Evolutionary conservation across 2,888 invertebrate genomes (phyloP), one percentile per base, ranked within the genome.

Genomic region (Calameuta filiformis): DNA sequence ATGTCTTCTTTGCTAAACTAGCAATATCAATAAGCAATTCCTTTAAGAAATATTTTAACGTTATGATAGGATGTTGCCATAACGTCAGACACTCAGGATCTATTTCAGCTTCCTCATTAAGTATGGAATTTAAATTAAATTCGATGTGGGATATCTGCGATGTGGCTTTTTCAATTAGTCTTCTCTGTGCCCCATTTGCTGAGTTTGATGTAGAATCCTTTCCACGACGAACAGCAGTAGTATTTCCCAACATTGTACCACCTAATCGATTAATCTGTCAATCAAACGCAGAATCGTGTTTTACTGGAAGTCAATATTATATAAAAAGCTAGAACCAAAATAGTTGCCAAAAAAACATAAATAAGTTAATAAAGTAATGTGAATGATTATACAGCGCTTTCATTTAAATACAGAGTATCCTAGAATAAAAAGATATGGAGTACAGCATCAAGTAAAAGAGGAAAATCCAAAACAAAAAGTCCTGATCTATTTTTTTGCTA

Each of bases 51-150:
- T 90, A 91, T 83, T 88, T 89, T 74, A 91, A 83, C 35, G 91
- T 91, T 73, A 85, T 89, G 68, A 91, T 84, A 79, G 91, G 91
- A 87, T 90, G 90, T 76, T 89, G 86, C 91, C 91, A 91, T 71
- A 91, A 80, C 31, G 91, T 90, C 76, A 91, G 85, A 78, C 86
- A 85, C 77, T 91, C 91, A 35, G 89, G 81, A 82, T 91, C 90
- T 82, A 90, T 83, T 75, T 84, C 81, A 71, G 75, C 78, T 75
- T 85, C 83, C 35, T 79, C 82, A 68, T 78, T 73, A 34, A 30
- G 71, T 30, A 56, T 76, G 73, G 78, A 78, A 74, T 75, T 73
- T 31, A 30, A 40, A 34, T 71, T 34, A 0, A 73, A 73, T 76
- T 75, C 73, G 15, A 15, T 31, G 31, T 71, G 71, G 15, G 78